These are phyloP conservation scores for Dioctria rufipes DNA, from an alignment of 2,888 invertebrate genomes.

Conservation along the genomic window DNA sequence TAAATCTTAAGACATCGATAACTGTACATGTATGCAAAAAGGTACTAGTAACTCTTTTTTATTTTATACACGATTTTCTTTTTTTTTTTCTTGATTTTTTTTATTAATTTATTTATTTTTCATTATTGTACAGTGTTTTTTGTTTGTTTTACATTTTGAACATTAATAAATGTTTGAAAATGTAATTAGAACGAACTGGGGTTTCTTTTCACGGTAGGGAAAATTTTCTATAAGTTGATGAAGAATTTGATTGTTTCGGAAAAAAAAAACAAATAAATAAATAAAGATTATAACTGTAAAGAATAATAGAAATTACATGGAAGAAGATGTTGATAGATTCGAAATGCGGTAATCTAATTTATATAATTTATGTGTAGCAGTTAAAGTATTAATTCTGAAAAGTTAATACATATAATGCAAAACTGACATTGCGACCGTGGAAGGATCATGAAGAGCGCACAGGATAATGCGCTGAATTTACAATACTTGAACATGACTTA, in stretches of 20 bases:
- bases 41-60: slow-evolving; percentile 45
- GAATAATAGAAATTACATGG: no score
- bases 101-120: slow-evolving; percentile 6
- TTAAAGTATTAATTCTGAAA: no score
- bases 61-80: no score
- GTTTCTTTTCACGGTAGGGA: background rate
- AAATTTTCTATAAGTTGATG: background rate
- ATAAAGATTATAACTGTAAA: no score
- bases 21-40: slow-evolving; percentile 31
- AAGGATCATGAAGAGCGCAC: no score
- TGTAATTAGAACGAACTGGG: background rate
- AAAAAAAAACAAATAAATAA: background rate
- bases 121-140: slow-evolving; percentile 33
- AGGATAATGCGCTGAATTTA: no score
- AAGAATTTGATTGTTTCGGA: background rate
- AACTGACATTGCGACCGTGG: no score
- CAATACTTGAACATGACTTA: no score
- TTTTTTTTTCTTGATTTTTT: background rate
- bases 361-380: no score
- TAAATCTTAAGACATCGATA: slow-evolving; percentile 28
- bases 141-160: slow-evolving; percentile 13
- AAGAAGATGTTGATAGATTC: no score
- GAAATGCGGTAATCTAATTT: no score
- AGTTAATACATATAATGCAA: no score
- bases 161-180: background rate